Evolutionary conservation across 2,797 vertebrate genomes (phyloP).

Genomic region (Cichlasoma orientale): DNA sequence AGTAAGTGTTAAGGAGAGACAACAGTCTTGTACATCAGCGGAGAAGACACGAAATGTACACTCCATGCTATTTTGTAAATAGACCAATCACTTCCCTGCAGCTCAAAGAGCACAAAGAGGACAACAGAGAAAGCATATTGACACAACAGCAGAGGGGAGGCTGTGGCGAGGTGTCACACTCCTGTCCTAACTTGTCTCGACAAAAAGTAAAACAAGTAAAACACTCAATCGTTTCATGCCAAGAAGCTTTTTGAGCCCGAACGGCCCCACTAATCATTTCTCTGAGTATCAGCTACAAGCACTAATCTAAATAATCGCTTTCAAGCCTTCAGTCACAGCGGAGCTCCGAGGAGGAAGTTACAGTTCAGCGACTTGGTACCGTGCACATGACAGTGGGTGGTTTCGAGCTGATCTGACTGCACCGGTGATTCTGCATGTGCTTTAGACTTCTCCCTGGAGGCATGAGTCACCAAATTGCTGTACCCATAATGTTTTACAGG

Average conservation of each 20-base stretch:
- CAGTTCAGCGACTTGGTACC: conserved; percentile 19
- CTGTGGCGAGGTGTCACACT: conserved; percentile 48
- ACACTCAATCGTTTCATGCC: conserved; percentile 59
- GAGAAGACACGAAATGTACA: not conserved
- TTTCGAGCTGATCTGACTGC: conserved; percentile 34
- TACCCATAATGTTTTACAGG: not conserved
- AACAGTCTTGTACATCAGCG: not conserved
- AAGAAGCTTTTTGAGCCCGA: conserved; percentile 35
- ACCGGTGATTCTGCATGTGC: not conserved
- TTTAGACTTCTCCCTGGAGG: not conserved
- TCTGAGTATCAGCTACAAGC: conserved; percentile 12
- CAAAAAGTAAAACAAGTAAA: conserved; percentile 37
- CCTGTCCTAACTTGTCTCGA: conserved; percentile 71
- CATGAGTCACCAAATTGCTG: conserved; percentile 16
- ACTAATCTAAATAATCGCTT: conserved; percentile 6
- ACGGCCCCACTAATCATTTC: conserved; percentile 42
- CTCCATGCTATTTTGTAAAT: conserved; percentile 1
- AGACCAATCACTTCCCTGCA: conserved; percentile 4
- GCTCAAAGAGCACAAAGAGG: not conserved
- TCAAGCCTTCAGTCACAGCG: conserved; percentile 32
- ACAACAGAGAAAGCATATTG: conserved; percentile 34
- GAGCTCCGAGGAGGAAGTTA: conserved; percentile 31
- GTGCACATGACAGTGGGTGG: conserved; percentile 14
- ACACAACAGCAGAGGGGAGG: conserved; percentile 45
- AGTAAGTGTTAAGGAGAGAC: not conserved